Evolutionary conservation across 2,888 invertebrate genomes (phyloP).

Genomic region (Agrilus mali): DNA sequence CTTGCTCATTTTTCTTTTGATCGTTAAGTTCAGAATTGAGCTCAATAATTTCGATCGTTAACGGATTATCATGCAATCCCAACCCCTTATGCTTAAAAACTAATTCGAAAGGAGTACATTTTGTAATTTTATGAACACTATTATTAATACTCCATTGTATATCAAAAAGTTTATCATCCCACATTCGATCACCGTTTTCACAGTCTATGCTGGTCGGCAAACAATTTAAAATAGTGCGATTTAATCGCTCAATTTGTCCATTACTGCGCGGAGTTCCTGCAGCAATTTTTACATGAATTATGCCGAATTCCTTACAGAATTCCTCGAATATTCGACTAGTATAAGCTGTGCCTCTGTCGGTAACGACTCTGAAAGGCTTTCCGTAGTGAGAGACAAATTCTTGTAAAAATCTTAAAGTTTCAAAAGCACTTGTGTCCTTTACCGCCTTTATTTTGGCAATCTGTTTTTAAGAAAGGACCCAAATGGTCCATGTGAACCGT

Average conservation of each 20-base stretch:
- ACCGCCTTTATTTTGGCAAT: slow-evolving; percentile 20
- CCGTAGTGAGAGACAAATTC: slow-evolving; percentile 7
- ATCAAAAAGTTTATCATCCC: slow-evolving; percentile 1
- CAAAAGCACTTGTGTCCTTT: not conserved
- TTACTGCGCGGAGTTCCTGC: slow-evolving; percentile 8
- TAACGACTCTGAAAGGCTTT: slow-evolving; percentile 7
- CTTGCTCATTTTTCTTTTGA: not conserved
- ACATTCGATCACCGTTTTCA: slow-evolving; percentile 2
- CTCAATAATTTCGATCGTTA: not conserved
- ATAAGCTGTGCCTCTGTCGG: slow-evolving; percentile 8
- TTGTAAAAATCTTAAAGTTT: slow-evolving; percentile 1
- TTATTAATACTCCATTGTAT: slow-evolving; percentile 4
- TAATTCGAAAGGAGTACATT: slow-evolving; percentile 1
- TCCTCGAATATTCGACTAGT: slow-evolving; percentile 3
- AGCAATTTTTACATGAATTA: slow-evolving; percentile 9
- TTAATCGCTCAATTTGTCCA: slow-evolving; percentile 8
- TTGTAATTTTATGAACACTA: not conserved
- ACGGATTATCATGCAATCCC: not conserved
- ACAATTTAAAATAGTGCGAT: slow-evolving; percentile 4
- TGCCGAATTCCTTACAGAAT: slow-evolving; percentile 5
- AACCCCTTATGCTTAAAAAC: not conserved
- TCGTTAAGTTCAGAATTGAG: not conserved
- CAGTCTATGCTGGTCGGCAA: slow-evolving; percentile 1
- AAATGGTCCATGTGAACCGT: slow-evolving; percentile 30
- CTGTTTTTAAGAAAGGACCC: slow-evolving; percentile 26